Evolutionary conservation across 2,113 vertebrate genomes (phyloP).

Genomic region (Nicator chloris): DNA sequence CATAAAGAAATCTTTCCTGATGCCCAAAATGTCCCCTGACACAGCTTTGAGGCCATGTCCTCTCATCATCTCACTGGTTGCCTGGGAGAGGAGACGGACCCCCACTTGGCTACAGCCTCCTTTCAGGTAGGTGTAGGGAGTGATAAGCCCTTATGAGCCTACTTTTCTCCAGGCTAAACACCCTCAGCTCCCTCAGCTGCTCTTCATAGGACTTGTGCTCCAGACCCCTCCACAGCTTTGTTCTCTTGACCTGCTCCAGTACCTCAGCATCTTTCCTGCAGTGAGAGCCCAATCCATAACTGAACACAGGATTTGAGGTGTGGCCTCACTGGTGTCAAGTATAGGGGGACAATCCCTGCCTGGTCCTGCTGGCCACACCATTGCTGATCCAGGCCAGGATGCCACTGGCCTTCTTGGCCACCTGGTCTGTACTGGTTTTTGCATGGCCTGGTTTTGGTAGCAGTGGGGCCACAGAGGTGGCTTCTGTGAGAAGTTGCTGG

Average conservation of each 20-base stretch:
- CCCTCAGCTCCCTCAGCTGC: background rate
- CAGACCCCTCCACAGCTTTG: background rate
- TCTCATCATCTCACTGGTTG: background rate
- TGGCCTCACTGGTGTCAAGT: background rate
- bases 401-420: background rate
- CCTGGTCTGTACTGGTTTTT: background rate
- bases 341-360: background rate
- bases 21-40: background rate
- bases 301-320: rapidly evolving
- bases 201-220: rapidly evolving
- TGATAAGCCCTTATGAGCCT: background rate
- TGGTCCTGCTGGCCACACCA: background rate
- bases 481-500: background rate
- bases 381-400: background rate
- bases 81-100: background rate
- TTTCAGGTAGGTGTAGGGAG: background rate
- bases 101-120: background rate
- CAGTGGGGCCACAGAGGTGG: background rate
- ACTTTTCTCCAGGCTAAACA: background rate
- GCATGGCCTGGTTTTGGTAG: background rate
- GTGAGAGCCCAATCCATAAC: background rate
- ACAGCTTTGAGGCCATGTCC: background rate
- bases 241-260: background rate
- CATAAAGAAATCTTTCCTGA: background rate
- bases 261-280: background rate